Evolutionary conservation across 2,113 vertebrate genomes (phyloP), one percentile per base, ranked within the genome.

Genomic region (Catagonus wagneri): DNA sequence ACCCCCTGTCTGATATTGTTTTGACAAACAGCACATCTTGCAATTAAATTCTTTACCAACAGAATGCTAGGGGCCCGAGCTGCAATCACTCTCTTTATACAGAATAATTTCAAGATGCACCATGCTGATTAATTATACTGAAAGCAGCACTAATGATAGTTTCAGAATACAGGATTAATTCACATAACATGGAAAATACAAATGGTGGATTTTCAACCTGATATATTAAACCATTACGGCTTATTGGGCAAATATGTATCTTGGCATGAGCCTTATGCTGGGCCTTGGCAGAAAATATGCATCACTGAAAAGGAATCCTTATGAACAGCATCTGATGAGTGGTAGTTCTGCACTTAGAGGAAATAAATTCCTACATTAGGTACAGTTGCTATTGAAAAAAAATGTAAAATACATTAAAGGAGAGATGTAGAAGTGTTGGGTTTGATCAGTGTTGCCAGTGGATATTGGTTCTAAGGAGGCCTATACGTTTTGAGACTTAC

Each of bases 91-190:
- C 60, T 85, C 17, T 74, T 76, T 61, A 10, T 96, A 66, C 83
- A 94, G 95, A 97, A 92, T 95, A 89, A 95, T 96, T 96, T 96
- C 72, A 90, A 93, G 97, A 95, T 88, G 87, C 32, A 34, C 84
- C 87, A 76, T 29, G 68, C 93, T 97, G 96, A 97, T 97, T 97
- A 97, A 96, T 98, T 98, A 97, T 98, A 96, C 97, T 96, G 96
- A 97, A 96, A 97, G 98, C 96, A 91, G 80, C 94, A 89, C 84
- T 96, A 96, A 96, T 85, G 98, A 95, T 97, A 94, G 97, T 96
- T 95, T 97, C 63, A 85, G 95, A 96, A 96, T 92, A 65, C 89
- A 97, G 84, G 89, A 97, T 96, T 96, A 84, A 97, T 96, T 97
- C 96, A 84, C 75, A 52, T 81, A 95, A 92, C 96, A 68, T 75